phyloP scores from a whole-genome alignment of 30 jellyfish, hydroid and myxozoan genomes.

The Rhopilema esculentum region DNA sequence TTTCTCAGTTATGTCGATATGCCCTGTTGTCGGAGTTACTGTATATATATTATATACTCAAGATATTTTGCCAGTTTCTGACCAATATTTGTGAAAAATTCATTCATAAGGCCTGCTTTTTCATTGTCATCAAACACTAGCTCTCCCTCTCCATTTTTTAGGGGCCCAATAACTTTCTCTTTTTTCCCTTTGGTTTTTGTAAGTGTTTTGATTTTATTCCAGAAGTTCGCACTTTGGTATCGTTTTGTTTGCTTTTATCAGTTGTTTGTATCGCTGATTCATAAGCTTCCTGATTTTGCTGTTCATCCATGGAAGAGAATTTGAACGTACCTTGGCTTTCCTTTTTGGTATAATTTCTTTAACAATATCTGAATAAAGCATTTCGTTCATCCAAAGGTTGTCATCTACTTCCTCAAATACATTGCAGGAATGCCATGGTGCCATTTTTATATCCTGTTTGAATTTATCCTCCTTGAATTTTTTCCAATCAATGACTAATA shows the following conservation, averaged over 20 bases:
- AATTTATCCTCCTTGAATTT: neutral
- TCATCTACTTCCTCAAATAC: slow-evolving; percentile 51
- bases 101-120: too few species aligned
- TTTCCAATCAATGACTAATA: neutral
- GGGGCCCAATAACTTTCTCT: too few species aligned
- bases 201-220: too few species aligned
- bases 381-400: neutral
- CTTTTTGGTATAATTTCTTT: neutral
- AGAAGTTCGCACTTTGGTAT: too few species aligned
- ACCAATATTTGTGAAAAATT: too few species aligned
- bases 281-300: slow-evolving; percentile 15
- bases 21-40: too few species aligned
- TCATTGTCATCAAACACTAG: too few species aligned
- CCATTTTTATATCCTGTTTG: neutral
- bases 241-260: slow-evolving; percentile 11
- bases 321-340: slow-evolving; percentile 20
- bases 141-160: too few species aligned
- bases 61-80: too few species aligned
- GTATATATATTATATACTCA: too few species aligned
- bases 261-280: slow-evolving; percentile 41
- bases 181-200: too few species aligned
- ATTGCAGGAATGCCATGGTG: slow-evolving; percentile 10
- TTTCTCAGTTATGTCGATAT: too few species aligned
- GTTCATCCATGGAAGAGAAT: slow-evolving; percentile 45
- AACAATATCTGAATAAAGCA: slow-evolving; percentile 4